These are phyloP conservation scores for Callipepla californica DNA, from an alignment of 2,113 vertebrate species.

Conservation along the genomic window DNA sequence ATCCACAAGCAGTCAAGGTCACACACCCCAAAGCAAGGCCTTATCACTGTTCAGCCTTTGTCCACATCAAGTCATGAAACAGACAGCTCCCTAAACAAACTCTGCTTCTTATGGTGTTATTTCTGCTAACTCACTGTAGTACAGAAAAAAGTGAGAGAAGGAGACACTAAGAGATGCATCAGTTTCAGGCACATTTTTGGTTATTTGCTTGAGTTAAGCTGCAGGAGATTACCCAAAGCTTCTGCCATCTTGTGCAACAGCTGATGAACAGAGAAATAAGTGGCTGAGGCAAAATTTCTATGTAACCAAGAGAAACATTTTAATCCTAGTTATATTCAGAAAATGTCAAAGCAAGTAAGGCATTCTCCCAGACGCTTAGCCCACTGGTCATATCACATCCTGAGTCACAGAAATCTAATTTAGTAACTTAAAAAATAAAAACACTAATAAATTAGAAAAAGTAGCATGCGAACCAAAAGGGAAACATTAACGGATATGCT, in stretches of 20 bases:
- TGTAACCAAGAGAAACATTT: not conserved
- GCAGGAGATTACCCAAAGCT: not conserved
- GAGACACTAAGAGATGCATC: not conserved
- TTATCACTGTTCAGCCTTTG: not conserved
- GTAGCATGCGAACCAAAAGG: not conserved
- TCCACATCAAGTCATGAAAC: not conserved
- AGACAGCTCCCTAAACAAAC: not conserved
- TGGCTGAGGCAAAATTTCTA: not conserved
- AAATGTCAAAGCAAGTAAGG: not conserved
- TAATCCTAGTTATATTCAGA: not conserved
- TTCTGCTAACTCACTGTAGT: not conserved
- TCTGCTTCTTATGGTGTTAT: not conserved
- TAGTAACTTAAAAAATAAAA: not conserved
- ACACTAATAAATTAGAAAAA: not conserved
- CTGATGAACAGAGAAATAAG: not conserved
- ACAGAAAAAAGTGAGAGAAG: not conserved
- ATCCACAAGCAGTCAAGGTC: not conserved
- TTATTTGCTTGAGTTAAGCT: not conserved
- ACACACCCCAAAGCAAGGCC: not conserved
- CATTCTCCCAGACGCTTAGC: not conserved
- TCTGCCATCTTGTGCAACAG: not conserved
- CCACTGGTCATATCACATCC: not conserved
- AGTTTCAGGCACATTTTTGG: not conserved
- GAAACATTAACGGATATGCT: not conserved
- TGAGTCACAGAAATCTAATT: not conserved